A percentile compares a stretch with the other conserved stretches of the same genome.
phyloP scores from a whole-genome alignment of 1,140 invertebrate genomes.

The Temnothorax curvispinosus region DNA sequence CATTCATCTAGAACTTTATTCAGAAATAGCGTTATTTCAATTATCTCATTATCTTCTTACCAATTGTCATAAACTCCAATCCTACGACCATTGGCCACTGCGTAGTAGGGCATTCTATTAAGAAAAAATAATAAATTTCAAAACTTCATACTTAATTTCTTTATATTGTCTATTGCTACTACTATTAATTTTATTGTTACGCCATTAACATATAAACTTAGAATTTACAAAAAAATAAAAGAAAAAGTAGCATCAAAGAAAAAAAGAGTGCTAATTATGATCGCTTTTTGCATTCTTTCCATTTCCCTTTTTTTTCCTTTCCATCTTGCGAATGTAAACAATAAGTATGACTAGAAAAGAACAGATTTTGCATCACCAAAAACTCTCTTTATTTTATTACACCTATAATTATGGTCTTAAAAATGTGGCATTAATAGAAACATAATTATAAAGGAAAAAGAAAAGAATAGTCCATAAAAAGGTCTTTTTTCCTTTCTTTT shows the following conservation, averaged over 20 bases:
- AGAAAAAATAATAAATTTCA: background rate
- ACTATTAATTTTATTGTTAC: background rate
- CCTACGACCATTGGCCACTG: conserved; percentile 88
- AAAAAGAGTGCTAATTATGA: background rate
- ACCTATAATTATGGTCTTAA: background rate
- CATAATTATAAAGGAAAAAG: background rate
- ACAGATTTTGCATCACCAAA: background rate
- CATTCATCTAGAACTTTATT: background rate
- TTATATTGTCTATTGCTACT: background rate
- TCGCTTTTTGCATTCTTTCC: background rate
- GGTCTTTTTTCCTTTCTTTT: no score
- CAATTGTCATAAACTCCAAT: conserved; percentile 88
- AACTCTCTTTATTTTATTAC: background rate
- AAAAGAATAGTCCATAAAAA: background rate
- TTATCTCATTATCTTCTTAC: conserved; percentile 76
- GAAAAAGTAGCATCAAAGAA: background rate
- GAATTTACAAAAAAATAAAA: background rate
- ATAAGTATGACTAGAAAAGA: background rate
- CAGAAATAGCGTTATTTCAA: background rate
- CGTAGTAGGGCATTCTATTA: conserved; percentile 85
- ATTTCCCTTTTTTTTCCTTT: background rate
- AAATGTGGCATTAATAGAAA: background rate
- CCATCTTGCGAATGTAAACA: background rate
- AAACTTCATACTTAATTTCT: background rate
- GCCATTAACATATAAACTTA: background rate